These are phyloP conservation scores for Eubasilissa regina DNA, from an alignment of 1,140 invertebrate species.

Conservation along the genomic window DNA sequence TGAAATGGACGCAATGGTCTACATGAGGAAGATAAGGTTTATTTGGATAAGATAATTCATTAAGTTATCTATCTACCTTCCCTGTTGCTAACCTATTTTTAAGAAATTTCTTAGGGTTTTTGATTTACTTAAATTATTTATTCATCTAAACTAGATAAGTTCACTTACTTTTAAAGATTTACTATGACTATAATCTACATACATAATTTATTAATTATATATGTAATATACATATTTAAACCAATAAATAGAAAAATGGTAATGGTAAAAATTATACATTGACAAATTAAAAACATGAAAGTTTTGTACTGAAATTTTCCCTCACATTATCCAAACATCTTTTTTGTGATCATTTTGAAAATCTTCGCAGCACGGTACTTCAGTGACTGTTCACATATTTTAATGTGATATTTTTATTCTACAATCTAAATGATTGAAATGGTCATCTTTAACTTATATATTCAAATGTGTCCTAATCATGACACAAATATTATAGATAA, in stretches of 20 bases:
- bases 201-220: constrained; percentile 6
- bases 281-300: too few species aligned
- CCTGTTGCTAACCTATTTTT: constrained; percentile 21
- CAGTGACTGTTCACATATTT: neutral
- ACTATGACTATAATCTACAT: constrained; percentile 19
- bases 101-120: constrained; percentile 30
- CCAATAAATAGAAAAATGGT: neutral
- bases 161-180: constrained; percentile 8
- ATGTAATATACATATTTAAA: neutral
- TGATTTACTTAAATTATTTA: constrained; percentile 12
- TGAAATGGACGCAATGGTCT: constrained; percentile 47
- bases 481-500: too few species aligned
- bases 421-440: too few species aligned
- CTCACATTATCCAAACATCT: too few species aligned
- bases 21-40: constrained; percentile 28
- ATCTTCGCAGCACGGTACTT: too few species aligned
- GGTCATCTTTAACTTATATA: too few species aligned
- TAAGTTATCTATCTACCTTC: constrained; percentile 22
- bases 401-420: too few species aligned
- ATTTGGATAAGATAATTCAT: constrained; percentile 13
- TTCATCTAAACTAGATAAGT: constrained; percentile 26
- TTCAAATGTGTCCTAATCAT: too few species aligned
- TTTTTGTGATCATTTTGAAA: too few species aligned
- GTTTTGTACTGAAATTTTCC: too few species aligned
- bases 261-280: neutral